Evolutionary conservation across 2,888 invertebrate genomes (phyloP), one percentile per base, ranked within the genome.

Genomic region (Latrodectus elegans): DNA sequence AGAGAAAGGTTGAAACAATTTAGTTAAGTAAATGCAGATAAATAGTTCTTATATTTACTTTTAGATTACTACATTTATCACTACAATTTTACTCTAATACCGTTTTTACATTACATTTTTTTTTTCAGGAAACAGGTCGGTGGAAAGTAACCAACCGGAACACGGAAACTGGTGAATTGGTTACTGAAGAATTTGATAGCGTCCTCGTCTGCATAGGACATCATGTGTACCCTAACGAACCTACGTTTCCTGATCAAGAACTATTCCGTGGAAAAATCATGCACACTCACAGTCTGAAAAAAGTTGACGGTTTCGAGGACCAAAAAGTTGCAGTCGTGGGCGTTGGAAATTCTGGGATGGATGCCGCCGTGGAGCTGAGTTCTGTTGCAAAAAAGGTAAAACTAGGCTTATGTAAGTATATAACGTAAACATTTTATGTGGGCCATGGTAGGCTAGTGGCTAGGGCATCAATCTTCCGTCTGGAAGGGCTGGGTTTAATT

Each of bases 141-240:
- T 90, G 82, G 91, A 91, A 76, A 72, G 81, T 90, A 9, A 85
- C 86, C 2, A 82, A 82, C 26, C 72, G 65, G 55, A 81, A 89
- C 55, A 87, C 82, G 14, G 60, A 88, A 53, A 86, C 82, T 17
- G 89, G 82, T 17, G 81, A 80, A 52, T n/a, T 74, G 12, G 22
- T 67, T 0, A 65, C 70, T 2, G 84, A 89, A 51, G 17, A 22
- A 0, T 89, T 88, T 89, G 93, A 93, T 88, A 92, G 92, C 11
- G 93, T 93, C 0, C 90, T 93, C 90, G 91, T 93, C 2, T 93
- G 93, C 89, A 92, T 92, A 0, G 93, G 93, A 0, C 93, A 93
- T 89, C 93, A 93, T 89, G 92, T 91, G 0, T 90, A 91, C 55
- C 93, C 93, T 0, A 90, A 92, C 78, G 88, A 90, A 52, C 93